Evolutionary conservation across 2,113 vertebrate species (phyloP), one percentile per base, ranked within the genome.

Genomic region (Sinocyclocheilus rhinocerous): DNA sequence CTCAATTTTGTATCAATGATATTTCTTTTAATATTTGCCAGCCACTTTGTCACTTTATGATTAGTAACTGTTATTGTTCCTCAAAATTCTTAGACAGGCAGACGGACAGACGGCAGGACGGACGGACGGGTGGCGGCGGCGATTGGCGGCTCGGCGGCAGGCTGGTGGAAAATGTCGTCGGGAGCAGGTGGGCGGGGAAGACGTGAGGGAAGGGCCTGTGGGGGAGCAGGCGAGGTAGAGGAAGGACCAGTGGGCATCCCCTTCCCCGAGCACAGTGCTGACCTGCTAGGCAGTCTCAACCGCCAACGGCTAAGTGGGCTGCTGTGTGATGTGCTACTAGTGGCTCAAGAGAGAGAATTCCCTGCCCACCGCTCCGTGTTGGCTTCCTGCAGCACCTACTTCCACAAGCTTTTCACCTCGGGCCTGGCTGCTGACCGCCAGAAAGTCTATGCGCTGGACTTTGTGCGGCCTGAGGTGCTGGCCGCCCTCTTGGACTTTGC

Each of bases 181-280:
- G 95, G 95, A 89, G 95, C 94, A 92, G 93, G 95, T 73, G 94
- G 95, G 92, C 92, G 94, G 92, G 94, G 94, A 5, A 92, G 94
- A 59, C 91, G 93, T 90, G 91, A 92, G 87, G 94, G 91, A 67
- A 90, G 93, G 78, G 85, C 84, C 24, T 89, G 92, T 81, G 90
- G 92, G 61, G 92, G 91, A 33, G 89, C 96, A 0, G 93, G 91
- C 1, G 93, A 94, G 93, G 96, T 91, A 90, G 97, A 97, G 93
- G 98, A 99, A 75, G 98, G 98, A 88, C 98, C 97, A 61, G 97
- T 99, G 88, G 98, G 98, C 92, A 98, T 99, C 94, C 98, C 98
- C 7, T 99, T 99, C 93, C 98, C 97, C 0, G 98, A 99, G 94
- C 98, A 99, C 95, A 98, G 98, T 87, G 97, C 96, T 1, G 98